Conservation (phyloP, 2,113 vertebrate genomes). For the Callithrix jacchus region DNA sequence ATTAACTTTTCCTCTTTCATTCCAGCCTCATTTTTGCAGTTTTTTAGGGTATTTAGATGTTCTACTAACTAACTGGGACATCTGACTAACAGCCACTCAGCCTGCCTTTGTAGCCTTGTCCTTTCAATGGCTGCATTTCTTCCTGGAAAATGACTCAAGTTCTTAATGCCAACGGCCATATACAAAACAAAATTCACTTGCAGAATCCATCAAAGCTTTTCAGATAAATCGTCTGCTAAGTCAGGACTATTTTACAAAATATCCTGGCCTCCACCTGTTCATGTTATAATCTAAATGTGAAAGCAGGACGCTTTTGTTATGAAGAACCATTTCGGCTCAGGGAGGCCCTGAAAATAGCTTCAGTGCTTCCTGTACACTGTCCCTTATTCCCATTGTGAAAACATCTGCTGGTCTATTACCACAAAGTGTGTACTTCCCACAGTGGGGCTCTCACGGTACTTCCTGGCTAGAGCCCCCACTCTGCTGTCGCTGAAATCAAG, state of each 20-base stretch:
- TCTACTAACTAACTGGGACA: background rate
- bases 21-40: background rate
- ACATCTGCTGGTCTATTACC: slow-evolving; percentile 59
- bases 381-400: slow-evolving; percentile 64
- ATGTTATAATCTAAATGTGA: slow-evolving; percentile 57
- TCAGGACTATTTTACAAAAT: slow-evolving; percentile 6
- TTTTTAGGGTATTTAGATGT: background rate
- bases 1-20: background rate
- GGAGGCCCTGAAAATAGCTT: slow-evolving; percentile 74
- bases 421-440: slow-evolving; percentile 6
- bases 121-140: background rate
- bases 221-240: slow-evolving; percentile 39
- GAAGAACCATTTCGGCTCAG: slow-evolving; percentile 75
- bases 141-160: slow-evolving; percentile 43
- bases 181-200: slow-evolving; percentile 46
- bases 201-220: slow-evolving; percentile 53
- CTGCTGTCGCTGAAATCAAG: background rate
- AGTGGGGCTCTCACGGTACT: slow-evolving; percentile 29
- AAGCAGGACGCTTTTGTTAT: slow-evolving; percentile 75
- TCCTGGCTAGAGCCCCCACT: background rate
- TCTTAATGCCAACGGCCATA: background rate
- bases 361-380: slow-evolving; percentile 67
- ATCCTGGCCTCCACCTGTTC: background rate
- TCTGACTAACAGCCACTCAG: background rate
- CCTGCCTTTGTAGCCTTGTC: background rate